phyloP scores from a whole-genome alignment of 2,888 invertebrate genomes.

The Drosophila melanosoma region DNA sequence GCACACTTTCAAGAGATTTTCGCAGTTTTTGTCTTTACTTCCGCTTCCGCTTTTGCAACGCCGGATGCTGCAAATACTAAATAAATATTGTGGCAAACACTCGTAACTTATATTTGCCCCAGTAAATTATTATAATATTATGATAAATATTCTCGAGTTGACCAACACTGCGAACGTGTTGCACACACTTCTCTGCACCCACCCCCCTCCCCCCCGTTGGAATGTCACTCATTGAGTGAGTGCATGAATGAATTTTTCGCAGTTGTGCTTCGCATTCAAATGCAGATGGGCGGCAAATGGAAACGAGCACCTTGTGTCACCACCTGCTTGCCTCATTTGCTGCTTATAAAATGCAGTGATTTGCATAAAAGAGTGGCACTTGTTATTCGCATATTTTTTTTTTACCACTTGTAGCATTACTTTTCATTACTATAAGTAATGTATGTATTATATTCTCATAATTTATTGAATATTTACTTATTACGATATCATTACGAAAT shows the following conservation, averaged over 20 bases:
- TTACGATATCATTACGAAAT: constrained; percentile 22
- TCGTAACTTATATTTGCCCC: constrained; percentile 42
- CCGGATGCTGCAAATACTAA: constrained; percentile 15
- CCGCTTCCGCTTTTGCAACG: constrained; percentile 25
- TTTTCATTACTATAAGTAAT: constrained; percentile 43
- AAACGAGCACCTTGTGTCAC: background rate
- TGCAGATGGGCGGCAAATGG: constrained; percentile 15
- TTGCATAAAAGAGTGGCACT: constrained; percentile 66
- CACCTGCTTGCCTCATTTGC: constrained; percentile 56
- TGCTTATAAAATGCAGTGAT: constrained; percentile 62
- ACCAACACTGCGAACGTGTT: constrained; percentile 16
- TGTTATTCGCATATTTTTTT: constrained; percentile 73
- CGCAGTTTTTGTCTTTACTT: constrained; percentile 19
- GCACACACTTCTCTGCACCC: constrained; percentile 6
- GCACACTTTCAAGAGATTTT: constrained; percentile 1
- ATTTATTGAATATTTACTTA: constrained; percentile 61
- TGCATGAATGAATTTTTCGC: constrained; percentile 60
- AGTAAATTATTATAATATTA: constrained; percentile 36
- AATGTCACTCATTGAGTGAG: constrained; percentile 55
- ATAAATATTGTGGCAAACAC: constrained; percentile 22
- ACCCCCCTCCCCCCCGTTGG: constrained; percentile 4
- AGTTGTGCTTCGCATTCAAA: constrained; percentile 66
- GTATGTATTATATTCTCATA: constrained; percentile 53
- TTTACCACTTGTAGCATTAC: constrained; percentile 47
- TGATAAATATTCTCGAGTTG: constrained; percentile 41